These are phyloP conservation scores for Acleris cristana DNA, from an alignment of 2,888 invertebrate genomes.

Conservation along the genomic window DNA sequence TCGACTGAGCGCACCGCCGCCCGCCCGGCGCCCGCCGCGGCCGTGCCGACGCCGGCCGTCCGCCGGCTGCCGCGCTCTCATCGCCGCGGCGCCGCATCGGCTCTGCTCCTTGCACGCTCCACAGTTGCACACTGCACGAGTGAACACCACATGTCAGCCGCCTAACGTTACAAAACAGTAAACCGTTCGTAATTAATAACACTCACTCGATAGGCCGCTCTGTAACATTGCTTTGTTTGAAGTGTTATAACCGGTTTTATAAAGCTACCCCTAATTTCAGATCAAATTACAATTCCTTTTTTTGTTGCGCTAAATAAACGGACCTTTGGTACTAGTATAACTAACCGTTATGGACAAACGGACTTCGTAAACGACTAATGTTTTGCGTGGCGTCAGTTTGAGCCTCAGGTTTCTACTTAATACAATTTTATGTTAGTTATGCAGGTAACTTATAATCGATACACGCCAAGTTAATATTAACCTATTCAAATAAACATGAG, in stretches of 20 bases:
- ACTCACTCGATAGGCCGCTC: no score
- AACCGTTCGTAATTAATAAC: no score
- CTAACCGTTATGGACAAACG: no score
- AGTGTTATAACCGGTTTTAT: no score
- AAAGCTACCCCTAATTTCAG: no score
- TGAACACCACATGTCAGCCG: no score
- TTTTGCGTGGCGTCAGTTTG: not conserved
- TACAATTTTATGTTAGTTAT: not conserved
- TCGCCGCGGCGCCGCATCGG: not conserved
- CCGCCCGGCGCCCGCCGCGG: conserved; percentile 11
- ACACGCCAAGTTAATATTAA: not conserved
- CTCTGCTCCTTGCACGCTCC: not conserved
- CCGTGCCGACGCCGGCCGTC: conserved; percentile 1
- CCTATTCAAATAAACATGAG: not conserved
- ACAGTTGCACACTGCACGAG: no score
- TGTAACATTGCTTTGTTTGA: no score
- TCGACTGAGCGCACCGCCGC: conserved; percentile 31
- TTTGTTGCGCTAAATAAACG: no score
- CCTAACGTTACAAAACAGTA: no score
- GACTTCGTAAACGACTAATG: not conserved
- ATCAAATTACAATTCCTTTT: no score
- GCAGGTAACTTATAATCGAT: not conserved
- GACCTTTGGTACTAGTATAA: no score
- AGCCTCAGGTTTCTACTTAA: not conserved
- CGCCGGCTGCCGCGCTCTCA: not conserved